Evolutionary conservation across 1,140 invertebrate genomes (phyloP), one percentile per base, ranked within the genome.

Genomic region (Drosophila tristis): DNA sequence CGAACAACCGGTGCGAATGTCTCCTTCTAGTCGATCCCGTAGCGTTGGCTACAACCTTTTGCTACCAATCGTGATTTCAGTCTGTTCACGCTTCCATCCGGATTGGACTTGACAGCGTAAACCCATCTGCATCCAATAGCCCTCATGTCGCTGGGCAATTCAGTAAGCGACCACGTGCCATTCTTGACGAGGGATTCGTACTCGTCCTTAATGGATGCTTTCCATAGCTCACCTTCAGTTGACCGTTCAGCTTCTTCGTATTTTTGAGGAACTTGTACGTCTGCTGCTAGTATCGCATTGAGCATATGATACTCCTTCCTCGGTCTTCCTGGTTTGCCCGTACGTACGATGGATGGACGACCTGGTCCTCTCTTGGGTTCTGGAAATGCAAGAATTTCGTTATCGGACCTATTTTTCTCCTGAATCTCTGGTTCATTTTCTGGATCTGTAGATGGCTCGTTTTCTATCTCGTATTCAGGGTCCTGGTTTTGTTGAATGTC

Each of bases 21-120:
- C 20, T 65, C 16, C 5, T 57, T 31, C 43, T 61, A 75, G 31
- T 63, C 55, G 11, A 63, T 60, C 23, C 63, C 59, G 0, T 42
- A 49, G 6, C n/a, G 48, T n/a, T 68, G 58, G 13, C 59, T 42
- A 25, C 31, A 68, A 2, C 48, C 55, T 42, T 68, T 60, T 20
- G 55, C 48, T 1, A 54, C 64, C 11, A 68, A 15, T 23, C 65
- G 55, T 31, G 29, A 31, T 31, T 29, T 29, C 2, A 31, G 29
- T 8, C 2, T 29, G 6, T 29, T 29, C 7, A 29, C 23, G 23
- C 23, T 25, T 25, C 23, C 23, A 25, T 25, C 2, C 23, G 23
- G 23, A 25, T 25, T 25, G 0, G 29, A 7, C 29, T 29, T 29
- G 29, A 29, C 6, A 7, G 29, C 7, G 29, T 29, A 29, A 29